A percentile compares a stretch with the other conserved stretches of the same genome.
phyloP scores from a whole-genome alignment of 2,797 vertebrate species.

The Monodelphis domestica region DNA sequence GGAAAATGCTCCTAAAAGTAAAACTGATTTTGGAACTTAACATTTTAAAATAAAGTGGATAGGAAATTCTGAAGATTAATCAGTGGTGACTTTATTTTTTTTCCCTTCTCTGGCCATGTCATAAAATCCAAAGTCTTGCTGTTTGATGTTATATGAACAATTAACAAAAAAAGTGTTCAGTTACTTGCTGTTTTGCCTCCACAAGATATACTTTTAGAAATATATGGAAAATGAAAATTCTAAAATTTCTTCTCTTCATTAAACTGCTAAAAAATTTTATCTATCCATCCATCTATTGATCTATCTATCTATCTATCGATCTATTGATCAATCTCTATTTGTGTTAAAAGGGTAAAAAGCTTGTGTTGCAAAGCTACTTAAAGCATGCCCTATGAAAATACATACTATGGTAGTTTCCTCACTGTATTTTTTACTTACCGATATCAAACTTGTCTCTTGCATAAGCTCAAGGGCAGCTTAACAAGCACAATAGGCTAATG shows the following conservation, averaged over 20 bases:
- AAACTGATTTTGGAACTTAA: not conserved
- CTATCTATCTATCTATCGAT: not conserved
- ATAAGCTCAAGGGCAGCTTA: conserved; percentile 10
- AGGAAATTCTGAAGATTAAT: not conserved
- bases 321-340: not conserved
- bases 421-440: conserved; percentile 11
- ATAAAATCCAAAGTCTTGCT: conserved; percentile 6
- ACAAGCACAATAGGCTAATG: conserved; percentile 1
- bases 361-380: conserved; percentile 23
- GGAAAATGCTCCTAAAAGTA: not conserved
- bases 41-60: not conserved
- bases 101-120: not conserved
- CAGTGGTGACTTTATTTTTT: not conserved
- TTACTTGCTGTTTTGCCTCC: not conserved
- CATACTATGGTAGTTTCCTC: conserved; percentile 31
- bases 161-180: conserved; percentile 29
- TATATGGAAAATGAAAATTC: not conserved
- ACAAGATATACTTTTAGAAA: not conserved
- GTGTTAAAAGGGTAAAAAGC: not conserved
- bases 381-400: not conserved
- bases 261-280: not conserved
- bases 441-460: not conserved
- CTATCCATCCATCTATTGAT: not conserved
- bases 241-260: not conserved
- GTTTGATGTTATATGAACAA: conserved; percentile 16